Percentiles rank a stretch among this genome's conserved stretches.
Evolutionary conservation across 1,140 invertebrate species (phyloP).

Genomic region (Zaprionus ghesquierei): DNA sequence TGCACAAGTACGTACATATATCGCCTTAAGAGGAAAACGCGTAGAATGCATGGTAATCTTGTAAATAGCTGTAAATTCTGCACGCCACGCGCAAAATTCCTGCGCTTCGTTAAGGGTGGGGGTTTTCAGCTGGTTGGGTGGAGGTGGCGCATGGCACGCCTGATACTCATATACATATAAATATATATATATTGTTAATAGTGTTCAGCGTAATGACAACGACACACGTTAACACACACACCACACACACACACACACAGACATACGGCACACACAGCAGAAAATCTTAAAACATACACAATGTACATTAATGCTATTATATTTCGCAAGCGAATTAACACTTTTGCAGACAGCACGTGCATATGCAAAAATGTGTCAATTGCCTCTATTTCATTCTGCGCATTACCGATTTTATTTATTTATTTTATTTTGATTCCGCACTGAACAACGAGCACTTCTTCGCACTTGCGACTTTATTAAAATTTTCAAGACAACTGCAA

Average conservation of each 20-base stretch:
- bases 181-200: conserved; percentile 24
- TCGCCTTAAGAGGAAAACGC: conserved; percentile 6
- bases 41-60: conserved; percentile 37
- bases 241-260: not conserved
- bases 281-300: not conserved
- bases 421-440: conserved; percentile 32
- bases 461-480: conserved; percentile 23
- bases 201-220: conserved; percentile 19
- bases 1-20: conserved; percentile 7
- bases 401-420: conserved; percentile 50
- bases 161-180: conserved; percentile 8
- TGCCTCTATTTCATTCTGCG: conserved; percentile 1
- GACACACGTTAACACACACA: conserved; percentile 24
- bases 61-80: conserved; percentile 23
- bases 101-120: conserved; percentile 26
- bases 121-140: not conserved
- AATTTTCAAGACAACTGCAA: conserved; percentile 45
- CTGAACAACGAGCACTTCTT: not conserved
- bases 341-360: conserved; percentile 22
- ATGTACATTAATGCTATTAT: conserved; percentile 7
- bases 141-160: conserved; percentile 17
- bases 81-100: conserved; percentile 53
- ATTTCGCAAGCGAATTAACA: conserved; percentile 23
- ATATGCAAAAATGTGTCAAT: conserved; percentile 22
- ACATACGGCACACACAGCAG: not conserved